Percentiles rank a stretch among this genome's conserved stretches.
Conservation (phyloP, 2,888 invertebrate genomes). For the Lasioglossum marginatum region DNA sequence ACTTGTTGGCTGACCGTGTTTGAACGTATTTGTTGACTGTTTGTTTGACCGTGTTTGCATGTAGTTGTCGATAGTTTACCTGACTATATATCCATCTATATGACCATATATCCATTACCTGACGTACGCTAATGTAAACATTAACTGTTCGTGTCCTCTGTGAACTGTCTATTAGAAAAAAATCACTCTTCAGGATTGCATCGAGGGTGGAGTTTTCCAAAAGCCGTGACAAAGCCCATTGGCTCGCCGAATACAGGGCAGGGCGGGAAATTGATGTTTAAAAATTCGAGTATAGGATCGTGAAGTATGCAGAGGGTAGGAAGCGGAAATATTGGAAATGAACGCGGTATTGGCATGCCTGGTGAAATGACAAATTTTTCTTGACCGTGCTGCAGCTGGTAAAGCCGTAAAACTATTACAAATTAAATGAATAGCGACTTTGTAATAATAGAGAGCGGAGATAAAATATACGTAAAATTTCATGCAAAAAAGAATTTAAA, state of each 20-base stretch:
- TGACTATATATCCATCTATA: background rate
- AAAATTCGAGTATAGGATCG: background rate
- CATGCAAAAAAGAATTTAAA: background rate
- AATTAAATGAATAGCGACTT: background rate
- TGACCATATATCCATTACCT: too few relatives aligned
- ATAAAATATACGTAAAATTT: background rate
- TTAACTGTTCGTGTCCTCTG: background rate
- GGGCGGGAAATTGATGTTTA: background rate
- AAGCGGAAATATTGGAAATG: background rate
- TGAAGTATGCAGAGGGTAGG: background rate
- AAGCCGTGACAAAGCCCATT: background rate
- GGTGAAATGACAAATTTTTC: background rate
- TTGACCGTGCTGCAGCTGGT: background rate
- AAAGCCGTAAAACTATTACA: background rate
- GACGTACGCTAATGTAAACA: background rate
- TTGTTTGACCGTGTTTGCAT: too few relatives aligned
- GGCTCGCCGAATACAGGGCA: background rate
- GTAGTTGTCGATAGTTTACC: background rate
- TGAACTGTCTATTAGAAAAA: background rate
- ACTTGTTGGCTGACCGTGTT: too few relatives aligned
- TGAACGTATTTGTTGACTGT: too few relatives aligned
- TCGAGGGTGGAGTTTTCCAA: background rate
- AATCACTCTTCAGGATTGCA: background rate
- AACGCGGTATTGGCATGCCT: background rate
- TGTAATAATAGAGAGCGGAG: background rate